Evolutionary conservation across 2,797 vertebrate genomes (phyloP).

Genomic region (Adrianichthys oophorus): DNA sequence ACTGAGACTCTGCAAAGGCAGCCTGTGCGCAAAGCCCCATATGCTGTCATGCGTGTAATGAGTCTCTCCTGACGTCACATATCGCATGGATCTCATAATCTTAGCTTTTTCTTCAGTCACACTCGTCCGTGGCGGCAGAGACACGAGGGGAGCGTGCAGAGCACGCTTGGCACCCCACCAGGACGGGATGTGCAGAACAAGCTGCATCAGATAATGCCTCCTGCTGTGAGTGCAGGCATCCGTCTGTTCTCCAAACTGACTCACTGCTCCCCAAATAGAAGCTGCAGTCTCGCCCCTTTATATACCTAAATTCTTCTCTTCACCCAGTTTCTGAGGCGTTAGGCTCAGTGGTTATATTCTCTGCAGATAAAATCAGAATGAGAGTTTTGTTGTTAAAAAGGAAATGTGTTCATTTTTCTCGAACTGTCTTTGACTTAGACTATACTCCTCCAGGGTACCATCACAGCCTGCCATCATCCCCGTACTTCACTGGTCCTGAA

Average conservation of each 20-base stretch:
- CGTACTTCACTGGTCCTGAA: slow-evolving; percentile 70
- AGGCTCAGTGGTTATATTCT: slow-evolving; percentile 25
- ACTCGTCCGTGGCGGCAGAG: slow-evolving; percentile 9
- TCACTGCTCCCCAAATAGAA: slow-evolving; percentile 68
- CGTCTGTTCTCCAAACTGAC: slow-evolving; percentile 69
- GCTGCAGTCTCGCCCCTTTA: slow-evolving; percentile 53
- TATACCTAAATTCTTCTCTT: slow-evolving; percentile 28
- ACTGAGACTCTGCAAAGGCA: slow-evolving; percentile 8
- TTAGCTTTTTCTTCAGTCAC: slow-evolving; percentile 40
- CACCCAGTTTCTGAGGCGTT: slow-evolving; percentile 27
- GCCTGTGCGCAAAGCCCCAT: slow-evolving; percentile 1
- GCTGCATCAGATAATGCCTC: slow-evolving; percentile 64
- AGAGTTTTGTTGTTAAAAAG: not conserved
- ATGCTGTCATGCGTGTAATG: slow-evolving; percentile 7
- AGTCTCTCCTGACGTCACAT: slow-evolving; percentile 23
- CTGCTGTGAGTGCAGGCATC: slow-evolving; percentile 63
- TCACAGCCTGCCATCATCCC: slow-evolving; percentile 85
- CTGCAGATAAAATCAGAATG: slow-evolving; percentile 12
- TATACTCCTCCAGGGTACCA: slow-evolving; percentile 76
- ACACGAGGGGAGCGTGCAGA: not conserved
- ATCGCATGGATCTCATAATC: slow-evolving; percentile 23
- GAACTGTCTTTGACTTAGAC: not conserved
- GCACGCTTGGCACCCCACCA: slow-evolving; percentile 56
- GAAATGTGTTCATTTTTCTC: not conserved
- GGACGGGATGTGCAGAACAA: slow-evolving; percentile 59